A percentile compares a stretch with the other conserved stretches of the same genome.
Evolutionary conservation across 2,888 invertebrate species (phyloP).

Genomic region (Caenorhabditis japonica): DNA sequence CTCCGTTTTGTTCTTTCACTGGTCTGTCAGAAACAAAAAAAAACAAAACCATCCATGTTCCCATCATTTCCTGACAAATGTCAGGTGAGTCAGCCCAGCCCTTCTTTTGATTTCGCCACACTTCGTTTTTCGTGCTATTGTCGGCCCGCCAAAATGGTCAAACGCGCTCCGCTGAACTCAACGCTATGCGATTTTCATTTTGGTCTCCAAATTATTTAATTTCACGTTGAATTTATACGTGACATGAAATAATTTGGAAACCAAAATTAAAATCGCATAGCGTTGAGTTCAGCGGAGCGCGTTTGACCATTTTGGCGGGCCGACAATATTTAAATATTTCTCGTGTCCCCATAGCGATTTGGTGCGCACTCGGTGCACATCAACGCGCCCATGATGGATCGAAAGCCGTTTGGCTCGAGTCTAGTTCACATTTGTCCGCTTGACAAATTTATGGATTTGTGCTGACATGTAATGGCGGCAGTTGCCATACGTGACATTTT

Average conservation of each 20-base stretch:
- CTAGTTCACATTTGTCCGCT: conserved; percentile 18
- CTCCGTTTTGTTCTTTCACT: neutral
- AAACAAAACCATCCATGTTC: conserved; percentile 2
- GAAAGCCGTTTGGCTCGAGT: conserved; percentile 1
- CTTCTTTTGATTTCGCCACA: conserved; percentile 1
- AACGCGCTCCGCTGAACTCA: no score
- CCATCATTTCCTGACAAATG: neutral
- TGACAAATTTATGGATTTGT: conserved; percentile 33
- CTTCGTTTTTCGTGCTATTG: neutral
- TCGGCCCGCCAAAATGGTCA: no score
- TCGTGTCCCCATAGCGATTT: conserved; percentile 17
- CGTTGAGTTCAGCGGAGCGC: no score
- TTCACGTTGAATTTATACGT: no score
- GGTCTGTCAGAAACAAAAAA: no score
- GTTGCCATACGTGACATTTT: conserved; percentile 3
- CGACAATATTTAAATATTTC: no score
- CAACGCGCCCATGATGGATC: conserved; percentile 21
- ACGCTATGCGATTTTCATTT: no score
- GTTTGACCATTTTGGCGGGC: no score
- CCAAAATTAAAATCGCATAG: no score
- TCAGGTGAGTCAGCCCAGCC: conserved; percentile 10
- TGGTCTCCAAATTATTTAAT: no score
- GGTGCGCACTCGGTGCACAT: neutral
- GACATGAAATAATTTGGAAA: no score
- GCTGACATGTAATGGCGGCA: neutral